Conservation (phyloP, 2,797 vertebrate species). For the Spea hammondii region DNA sequence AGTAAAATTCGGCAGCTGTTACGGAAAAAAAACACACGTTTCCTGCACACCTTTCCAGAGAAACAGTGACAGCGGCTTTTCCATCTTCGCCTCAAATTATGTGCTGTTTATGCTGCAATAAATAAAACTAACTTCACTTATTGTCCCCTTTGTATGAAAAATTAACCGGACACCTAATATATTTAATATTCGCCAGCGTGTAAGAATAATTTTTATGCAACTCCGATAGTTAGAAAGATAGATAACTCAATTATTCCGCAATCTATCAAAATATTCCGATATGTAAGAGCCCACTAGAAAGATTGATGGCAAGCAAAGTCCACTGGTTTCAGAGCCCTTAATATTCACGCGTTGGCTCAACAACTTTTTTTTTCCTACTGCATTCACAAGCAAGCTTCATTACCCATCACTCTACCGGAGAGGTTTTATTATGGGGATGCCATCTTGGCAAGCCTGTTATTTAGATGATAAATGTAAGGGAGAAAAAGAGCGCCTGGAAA, state of each 20-base stretch:
- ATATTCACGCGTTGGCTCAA: constrained; percentile 94
- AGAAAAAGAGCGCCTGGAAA: constrained; percentile 69
- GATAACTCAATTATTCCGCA: constrained; percentile 98
- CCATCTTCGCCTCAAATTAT: constrained; percentile 56
- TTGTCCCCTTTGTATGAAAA: constrained; percentile 86
- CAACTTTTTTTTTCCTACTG: constrained; percentile 77
- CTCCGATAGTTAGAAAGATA: constrained; percentile 95
- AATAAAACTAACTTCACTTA: constrained; percentile 71
- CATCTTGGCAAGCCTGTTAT: constrained; percentile 98
- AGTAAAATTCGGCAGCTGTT: too few species aligned
- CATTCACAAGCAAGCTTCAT: constrained; percentile 97
- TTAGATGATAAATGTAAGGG: constrained; percentile 96
- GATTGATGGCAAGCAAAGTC: constrained; percentile 94
- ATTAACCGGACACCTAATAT: constrained; percentile 86
- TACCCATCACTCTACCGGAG: constrained; percentile 97
- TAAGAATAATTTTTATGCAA: constrained; percentile 99
- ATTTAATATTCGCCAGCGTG: constrained; percentile 98
- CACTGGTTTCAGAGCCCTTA: constrained; percentile 83
- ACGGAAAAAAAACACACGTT: too few species aligned
- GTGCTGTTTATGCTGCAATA: constrained; percentile 61
- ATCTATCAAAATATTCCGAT: constrained; percentile 93
- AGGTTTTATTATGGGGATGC: constrained; percentile 98
- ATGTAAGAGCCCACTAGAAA: constrained; percentile 88
- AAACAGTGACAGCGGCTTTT: constrained; percentile 30
- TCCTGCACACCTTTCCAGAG: neutral